Percentiles rank a stretch among this genome's conserved stretches.
Conservation (phyloP, 1,140 invertebrate genomes). For the Lordiphosa collinella region DNA sequence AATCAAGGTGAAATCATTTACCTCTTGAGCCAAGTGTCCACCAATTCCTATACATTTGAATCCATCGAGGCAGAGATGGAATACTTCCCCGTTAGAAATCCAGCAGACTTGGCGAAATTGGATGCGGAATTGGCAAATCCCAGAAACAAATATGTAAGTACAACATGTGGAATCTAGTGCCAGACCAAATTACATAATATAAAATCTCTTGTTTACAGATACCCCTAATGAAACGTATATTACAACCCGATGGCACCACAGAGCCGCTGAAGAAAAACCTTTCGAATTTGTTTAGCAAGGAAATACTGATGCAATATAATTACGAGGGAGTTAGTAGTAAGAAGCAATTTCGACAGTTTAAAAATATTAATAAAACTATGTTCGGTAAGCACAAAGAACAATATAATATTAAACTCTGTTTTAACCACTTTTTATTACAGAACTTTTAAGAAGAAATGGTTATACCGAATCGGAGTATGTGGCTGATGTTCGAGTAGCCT, state of each 20-base stretch:
- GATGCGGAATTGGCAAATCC: background rate
- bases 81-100: background rate
- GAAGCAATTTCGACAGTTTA: background rate
- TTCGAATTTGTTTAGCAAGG: conserved; percentile 1
- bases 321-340: conserved; percentile 4
- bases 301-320: conserved; percentile 1
- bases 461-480: conserved; percentile 3
- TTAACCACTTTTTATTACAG: background rate
- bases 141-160: background rate
- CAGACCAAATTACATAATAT: too few relatives aligned
- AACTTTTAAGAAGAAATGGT: background rate
- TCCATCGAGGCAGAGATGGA: background rate
- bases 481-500: background rate
- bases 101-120: background rate
- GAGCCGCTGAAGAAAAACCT: background rate
- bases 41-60: background rate
- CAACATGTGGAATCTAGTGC: too few relatives aligned
- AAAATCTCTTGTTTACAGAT: too few relatives aligned
- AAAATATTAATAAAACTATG: background rate
- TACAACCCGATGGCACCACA: background rate
- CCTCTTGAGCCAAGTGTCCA: background rate
- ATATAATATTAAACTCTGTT: too few relatives aligned
- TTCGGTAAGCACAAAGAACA: background rate
- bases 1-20: background rate
- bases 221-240: background rate